Evolutionary conservation across 2,113 vertebrate genomes (phyloP), one percentile per base, ranked within the genome.

Genomic region (Parotia lawesii): DNA sequence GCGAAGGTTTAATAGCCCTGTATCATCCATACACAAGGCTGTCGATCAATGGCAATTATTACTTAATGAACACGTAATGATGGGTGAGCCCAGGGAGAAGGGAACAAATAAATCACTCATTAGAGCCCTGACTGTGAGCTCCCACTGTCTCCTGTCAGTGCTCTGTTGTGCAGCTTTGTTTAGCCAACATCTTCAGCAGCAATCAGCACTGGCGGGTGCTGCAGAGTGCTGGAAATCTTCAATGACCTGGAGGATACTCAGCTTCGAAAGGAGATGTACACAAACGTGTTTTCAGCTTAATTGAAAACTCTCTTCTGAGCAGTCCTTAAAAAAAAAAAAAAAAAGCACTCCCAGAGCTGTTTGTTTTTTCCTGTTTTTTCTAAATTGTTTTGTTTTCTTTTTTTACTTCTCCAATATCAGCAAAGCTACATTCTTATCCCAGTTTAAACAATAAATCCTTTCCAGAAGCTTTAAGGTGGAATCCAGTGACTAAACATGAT

Each of bases 1-100:
- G 89, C 93, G 96, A 97, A 96, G 94, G 90, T 93, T 96, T 94
- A 96, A 96, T 73, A 94, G 87, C 64, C 96, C 95, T 92, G 90
- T 61, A 84, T 94, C 96, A 97, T 73, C 96, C 95, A 95, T 93
- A 93, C 89, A 75, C 73, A 85, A 93, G 96, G 84, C 85, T 98
- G 97, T 97, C 95, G 89, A 98, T 98, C 97, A 98, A 97, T 98
- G 97, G 94, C 97, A 98, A 97, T 98, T 98, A 97, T 97, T 96
- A 84, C 96, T 97, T 98, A 98, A 98, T 98, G 98, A 98, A 98
- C 97, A 98, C 58, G 71, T 97, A 98, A 97, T 91, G 96, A 98
- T 83, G 83, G 95, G 50, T 76, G 95, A 96, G 95, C 73, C 94
- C 86, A 69, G 96, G 93, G 96, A 98, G 94, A 95, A 93, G 84